Base-by-base conservation (phyloP, 2,888 invertebrate species). In the Gastracanthus pulcherrimus region DNA sequence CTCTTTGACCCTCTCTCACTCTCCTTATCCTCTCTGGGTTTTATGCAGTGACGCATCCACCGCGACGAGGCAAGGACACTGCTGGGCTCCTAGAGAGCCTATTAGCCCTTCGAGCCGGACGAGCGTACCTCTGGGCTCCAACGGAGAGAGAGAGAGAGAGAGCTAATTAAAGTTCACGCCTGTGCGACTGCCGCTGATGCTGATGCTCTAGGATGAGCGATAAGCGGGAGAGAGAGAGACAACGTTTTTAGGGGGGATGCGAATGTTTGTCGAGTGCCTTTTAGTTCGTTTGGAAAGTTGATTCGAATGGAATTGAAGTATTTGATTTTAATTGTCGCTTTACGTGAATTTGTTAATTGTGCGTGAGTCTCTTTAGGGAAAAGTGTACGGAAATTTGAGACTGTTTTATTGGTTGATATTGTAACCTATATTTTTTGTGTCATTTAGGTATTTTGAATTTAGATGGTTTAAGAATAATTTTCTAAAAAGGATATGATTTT, bases 11-110 rank as follows among this genome's bases (percentile, higher is more conserved):
- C 69, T 75, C 67, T 38, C 55, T 58, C 3, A 19, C 16, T 41
- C 64, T n/a, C 36, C 67, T 64, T 70, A 60, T 66, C 4, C 41
- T 58, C 62, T 31, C 45, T 55, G 58, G 38, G 81, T 70, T 83
- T 83, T 82, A 82, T 82, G 76, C 76, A 79, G 64, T 48, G 67
- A 82, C 81, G 82, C 74, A 76, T 82, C 69, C 34, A 16, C 16
- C 11, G 13, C 60, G 51, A 23, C n/a, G 23, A 9, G 51, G 23
- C 6, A n/a, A n/a, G n/a, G n/a, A n/a, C n/a, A n/a, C n/a, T n/a
- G n/a, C n/a, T n/a, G n/a, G n/a, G n/a, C n/a, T n/a, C n/a, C n/a
- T n/a, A n/a, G 34, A n/a, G 31, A n/a, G 31, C 9, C 31, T 51
- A 4, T 38, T 71, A 34, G 11, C 31, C 34, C 26, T 62, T 11